Percentiles rank a stretch among this genome's conserved stretches.
These are phyloP conservation scores for Tangachromis dhanisi DNA, from an alignment of 2,113 vertebrate species.

Conservation along the genomic window DNA sequence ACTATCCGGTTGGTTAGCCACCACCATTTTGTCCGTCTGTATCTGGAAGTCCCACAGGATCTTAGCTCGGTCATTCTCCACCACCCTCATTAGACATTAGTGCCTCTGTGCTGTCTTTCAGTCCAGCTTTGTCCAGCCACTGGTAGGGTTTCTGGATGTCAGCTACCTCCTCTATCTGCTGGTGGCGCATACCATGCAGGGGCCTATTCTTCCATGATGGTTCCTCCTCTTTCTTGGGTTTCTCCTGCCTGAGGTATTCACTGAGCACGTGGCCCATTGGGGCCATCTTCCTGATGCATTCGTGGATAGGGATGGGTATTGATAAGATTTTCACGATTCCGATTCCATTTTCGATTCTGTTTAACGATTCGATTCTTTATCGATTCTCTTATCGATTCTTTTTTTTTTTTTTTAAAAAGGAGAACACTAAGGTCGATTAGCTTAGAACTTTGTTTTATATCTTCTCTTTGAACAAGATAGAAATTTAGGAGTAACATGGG, in stretches of 20 bases:
- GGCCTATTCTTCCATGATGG: accelerated
- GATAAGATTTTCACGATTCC: too few relatives aligned
- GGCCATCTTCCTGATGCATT: neutral
- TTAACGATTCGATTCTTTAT: too few relatives aligned
- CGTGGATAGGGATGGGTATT: too few relatives aligned
- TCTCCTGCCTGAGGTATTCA: neutral
- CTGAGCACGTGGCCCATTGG: neutral
- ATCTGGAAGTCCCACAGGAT: neutral
- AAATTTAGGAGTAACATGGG: too few relatives aligned
- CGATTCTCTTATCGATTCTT: too few relatives aligned
- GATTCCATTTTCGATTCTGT: too few relatives aligned
- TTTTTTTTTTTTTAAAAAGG: too few relatives aligned
- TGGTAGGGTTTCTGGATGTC: neutral
- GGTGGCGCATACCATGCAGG: accelerated
- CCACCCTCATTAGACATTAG: neutral
- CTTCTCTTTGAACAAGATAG: too few relatives aligned
- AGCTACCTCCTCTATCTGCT: neutral
- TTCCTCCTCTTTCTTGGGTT: neutral
- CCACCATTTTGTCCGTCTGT: neutral
- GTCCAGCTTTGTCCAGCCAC: neutral
- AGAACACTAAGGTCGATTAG: too few relatives aligned
- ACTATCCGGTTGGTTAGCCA: neutral
- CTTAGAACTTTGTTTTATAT: too few relatives aligned
- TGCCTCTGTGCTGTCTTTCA: neutral
- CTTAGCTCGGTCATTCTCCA: neutral